Percentiles rank a stretch among this genome's conserved stretches.
phyloP scores from a whole-genome alignment of 2,113 vertebrate genomes.

The Erpornis zantholeuca region DNA sequence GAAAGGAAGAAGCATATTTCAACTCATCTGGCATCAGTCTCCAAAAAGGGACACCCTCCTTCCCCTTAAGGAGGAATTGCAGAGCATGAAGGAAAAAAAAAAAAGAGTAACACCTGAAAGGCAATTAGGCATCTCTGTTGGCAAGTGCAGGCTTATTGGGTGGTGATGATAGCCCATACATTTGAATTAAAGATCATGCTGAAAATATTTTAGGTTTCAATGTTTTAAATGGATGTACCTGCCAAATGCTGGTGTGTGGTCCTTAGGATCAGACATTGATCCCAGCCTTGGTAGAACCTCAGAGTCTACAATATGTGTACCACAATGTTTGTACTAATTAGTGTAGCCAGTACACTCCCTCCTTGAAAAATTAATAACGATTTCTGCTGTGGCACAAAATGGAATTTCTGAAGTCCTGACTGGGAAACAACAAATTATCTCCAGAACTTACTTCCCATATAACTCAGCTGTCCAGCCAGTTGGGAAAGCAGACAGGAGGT shows the following conservation, averaged over 20 bases:
- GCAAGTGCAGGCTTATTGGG: not conserved
- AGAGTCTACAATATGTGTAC: too few species aligned
- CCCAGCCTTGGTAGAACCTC: not conserved
- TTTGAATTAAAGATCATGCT: not conserved
- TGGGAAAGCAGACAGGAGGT: not conserved
- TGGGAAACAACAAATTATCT: not conserved
- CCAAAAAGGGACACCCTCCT: not conserved
- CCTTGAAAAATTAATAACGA: not conserved
- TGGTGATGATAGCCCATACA: not conserved
- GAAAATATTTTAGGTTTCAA: not conserved
- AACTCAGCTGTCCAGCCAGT: not conserved
- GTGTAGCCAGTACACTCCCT: not conserved
- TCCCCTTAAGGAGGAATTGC: not conserved
- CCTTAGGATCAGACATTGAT: fast-evolving
- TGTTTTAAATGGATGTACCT: not conserved
- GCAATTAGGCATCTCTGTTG: not conserved
- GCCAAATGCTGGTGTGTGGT: not conserved
- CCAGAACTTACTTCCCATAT: not conserved
- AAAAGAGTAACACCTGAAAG: not conserved
- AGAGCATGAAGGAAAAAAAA: not conserved
- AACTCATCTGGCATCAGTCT: not conserved
- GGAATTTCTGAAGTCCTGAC: not conserved
- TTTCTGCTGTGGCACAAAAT: not conserved
- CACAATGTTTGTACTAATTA: too few species aligned
- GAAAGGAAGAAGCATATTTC: not conserved